Conservation (phyloP, 1,140 invertebrate genomes). For the Orius laevigatus region DNA sequence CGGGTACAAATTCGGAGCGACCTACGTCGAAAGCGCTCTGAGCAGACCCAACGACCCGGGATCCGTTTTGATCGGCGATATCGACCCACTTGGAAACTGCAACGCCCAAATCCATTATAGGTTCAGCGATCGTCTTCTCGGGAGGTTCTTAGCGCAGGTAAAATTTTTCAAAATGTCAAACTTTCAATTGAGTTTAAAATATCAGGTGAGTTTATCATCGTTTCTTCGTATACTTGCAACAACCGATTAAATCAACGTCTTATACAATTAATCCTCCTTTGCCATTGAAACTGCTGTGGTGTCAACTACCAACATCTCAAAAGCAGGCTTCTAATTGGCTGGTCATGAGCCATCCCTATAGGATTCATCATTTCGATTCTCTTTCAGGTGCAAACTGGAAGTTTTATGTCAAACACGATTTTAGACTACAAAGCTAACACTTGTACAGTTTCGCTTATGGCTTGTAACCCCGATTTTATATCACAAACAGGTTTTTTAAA, state of each 20-base stretch:
- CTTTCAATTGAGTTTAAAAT: too few species aligned
- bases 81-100: slow-evolving; percentile 87
- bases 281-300: too few species aligned
- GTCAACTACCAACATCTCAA: too few species aligned
- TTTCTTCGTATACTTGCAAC: too few species aligned
- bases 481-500: slow-evolving; percentile 47
- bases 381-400: slow-evolving; percentile 66
- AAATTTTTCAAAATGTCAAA: slow-evolving; percentile 1
- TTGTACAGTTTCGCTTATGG: slow-evolving; percentile 72
- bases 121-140: slow-evolving; percentile 56
- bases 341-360: too few species aligned
- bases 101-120: slow-evolving; percentile 94
- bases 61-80: slow-evolving; percentile 89
- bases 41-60: slow-evolving; percentile 67
- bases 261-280: too few species aligned
- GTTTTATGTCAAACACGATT: slow-evolving; percentile 74
- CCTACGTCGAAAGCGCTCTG: slow-evolving; percentile 86
- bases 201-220: too few species aligned
- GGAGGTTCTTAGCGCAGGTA: slow-evolving; percentile 82
- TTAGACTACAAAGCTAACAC: slow-evolving; percentile 75
- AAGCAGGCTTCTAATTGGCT: too few species aligned
- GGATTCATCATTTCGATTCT: slow-evolving; percentile 2
- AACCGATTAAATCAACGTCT: not conserved
- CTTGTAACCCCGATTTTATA: slow-evolving; percentile 80
- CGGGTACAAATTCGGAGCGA: slow-evolving; percentile 82